Evolutionary conservation across 2,113 vertebrate genomes (phyloP), one percentile per base, ranked within the genome.

Genomic region (pig (Sus scrofa)): DNA sequence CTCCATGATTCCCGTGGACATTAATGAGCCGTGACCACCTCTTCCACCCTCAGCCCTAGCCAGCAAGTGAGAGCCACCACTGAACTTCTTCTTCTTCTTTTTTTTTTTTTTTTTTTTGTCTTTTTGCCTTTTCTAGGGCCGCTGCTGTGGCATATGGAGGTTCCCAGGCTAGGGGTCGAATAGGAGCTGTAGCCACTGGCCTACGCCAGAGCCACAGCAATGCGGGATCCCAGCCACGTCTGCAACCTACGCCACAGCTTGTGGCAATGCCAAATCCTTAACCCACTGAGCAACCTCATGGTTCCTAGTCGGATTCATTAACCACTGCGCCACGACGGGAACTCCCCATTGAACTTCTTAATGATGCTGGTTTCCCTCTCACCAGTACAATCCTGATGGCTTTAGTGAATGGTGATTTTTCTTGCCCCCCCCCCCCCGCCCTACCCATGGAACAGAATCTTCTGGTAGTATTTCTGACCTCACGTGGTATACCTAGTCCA

Each of bases 391-490:
- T 91, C 71, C 26, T 62, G 32, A 89, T 70, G 58, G 39, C 67
- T 92, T 96, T 86, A 56, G 54, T 27, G 67, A 81, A 56, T 54
- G 92, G 34, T 63, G 52, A 84, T 34, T 86, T 92, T 93, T 77
- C 86, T 82, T 58, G 37, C 6, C n/a, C 54, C 44, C 19, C 18
- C n/a, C 24, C 24, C 74, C 44, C 74, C 27, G n/a, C n/a, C n/a
- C n/a, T n/a, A 27, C 44, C 71, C 8, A 32, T 85, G 85, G 50
- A 83, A 90, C 34, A 71, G 77, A 62, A 86, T 73, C 37, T 90
- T 86, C 37, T 84, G 58, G 34, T 88, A 75, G 26, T 26, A 81
- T 86, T 92, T 86, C 52, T 83, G 68, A 86, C 79, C 44, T 82
- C 52, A 90, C 13, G 20, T 75, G 11, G 44, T 65, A 27, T 39